Evolutionary conservation across 2,888 invertebrate species (phyloP), one percentile per base, ranked within the genome.

Genomic region (Eristalis arbustorum): DNA sequence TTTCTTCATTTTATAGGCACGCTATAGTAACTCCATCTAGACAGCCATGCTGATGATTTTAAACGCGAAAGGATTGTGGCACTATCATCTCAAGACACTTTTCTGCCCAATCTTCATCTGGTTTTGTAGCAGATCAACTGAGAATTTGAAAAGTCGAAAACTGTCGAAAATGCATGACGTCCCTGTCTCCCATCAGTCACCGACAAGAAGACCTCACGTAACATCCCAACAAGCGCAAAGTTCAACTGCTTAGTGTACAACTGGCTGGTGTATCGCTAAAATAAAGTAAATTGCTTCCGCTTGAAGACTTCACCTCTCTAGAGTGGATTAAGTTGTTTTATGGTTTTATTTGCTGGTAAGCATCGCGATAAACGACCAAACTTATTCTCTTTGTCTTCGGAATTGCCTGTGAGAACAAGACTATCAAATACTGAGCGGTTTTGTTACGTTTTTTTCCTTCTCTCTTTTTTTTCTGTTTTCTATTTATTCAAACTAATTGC

Each of bases 271-370:
- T 31, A 57, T 49, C 49, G 49, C 49, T 49, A 68, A 57, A 68
- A 6, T 18, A 49, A 11, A 57, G 49, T 68, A 57, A 57, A 28
- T 68, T 34, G 34, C 56, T 68, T 68, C 68, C 68, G 68, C 56
- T 68, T 18, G 18, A 34, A 67, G 49, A 56, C 34, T 68, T 57
- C 49, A 67, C 42, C 28, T 67, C 67, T 42, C 67, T 67, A 67
- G 57, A 68, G 68, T 68, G 68, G 68, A 68, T 68, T 68, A 68
- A 68, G 56, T 68, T 68, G 68, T 68, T 68, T 49, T 31, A 56
- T 59, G 59, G 31, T 68, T 57, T 68, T 68, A 56, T 68, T 56
- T 18, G 56, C 49, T 57, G 49, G 56, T 68, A 68, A 68, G 18
- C 31, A 57, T 28, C 18, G 56, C 18, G n/a, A 67, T 42, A 67